These are phyloP conservation scores for Mormyrus iriodes DNA, from an alignment of 2,113 vertebrate genomes.

Conservation along the genomic window DNA sequence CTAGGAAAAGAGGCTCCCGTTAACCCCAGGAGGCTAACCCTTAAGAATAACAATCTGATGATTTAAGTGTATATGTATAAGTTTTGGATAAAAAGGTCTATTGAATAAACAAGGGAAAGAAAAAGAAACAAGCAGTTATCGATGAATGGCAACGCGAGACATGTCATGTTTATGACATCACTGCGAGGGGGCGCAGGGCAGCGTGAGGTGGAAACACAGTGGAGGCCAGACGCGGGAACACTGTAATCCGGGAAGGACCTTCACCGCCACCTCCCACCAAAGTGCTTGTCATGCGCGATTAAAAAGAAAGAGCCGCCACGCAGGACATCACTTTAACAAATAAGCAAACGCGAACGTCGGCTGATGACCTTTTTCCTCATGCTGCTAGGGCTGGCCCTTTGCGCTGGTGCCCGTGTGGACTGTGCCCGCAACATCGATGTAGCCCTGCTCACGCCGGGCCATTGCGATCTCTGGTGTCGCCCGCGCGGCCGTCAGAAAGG, in stretches of 20 bases:
- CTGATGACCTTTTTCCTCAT: neutral
- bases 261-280: neutral
- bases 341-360: neutral
- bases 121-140: neutral
- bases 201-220: neutral
- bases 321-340: constrained; percentile 11
- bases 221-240: neutral
- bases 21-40: neutral
- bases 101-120: neutral
- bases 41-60: neutral
- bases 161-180: neutral
- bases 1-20: neutral
- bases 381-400: neutral
- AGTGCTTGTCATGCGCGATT: neutral
- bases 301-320: neutral
- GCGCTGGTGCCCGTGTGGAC: neutral
- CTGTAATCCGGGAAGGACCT: neutral
- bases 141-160: neutral
- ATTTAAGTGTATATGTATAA: neutral
- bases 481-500: neutral
- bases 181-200: neutral
- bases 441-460: neutral
- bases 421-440: too few species aligned
- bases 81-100: neutral
- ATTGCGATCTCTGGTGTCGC: neutral